phyloP scores from a whole-genome alignment of 2,797 vertebrate species.

The Galago senegalensis region DNA sequence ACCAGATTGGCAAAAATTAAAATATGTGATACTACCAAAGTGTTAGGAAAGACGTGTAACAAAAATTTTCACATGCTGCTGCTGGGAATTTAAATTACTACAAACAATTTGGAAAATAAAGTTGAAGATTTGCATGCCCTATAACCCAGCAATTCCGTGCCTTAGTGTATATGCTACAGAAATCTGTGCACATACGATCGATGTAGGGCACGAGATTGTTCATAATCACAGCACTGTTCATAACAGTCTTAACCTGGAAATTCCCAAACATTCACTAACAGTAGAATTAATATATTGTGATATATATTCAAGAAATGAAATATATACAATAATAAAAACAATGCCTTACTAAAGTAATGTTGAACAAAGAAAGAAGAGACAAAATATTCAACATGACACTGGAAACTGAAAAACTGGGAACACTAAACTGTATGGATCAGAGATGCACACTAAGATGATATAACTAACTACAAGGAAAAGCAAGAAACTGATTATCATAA shows the following conservation, averaged over 20 bases:
- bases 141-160: slow-evolving; percentile 5
- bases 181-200: background rate
- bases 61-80: slow-evolving; percentile 7
- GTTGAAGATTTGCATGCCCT: background rate
- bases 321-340: slow-evolving; percentile 18
- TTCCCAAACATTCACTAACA: background rate
- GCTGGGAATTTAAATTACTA: background rate
- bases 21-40: slow-evolving; percentile 25
- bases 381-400: slow-evolving; percentile 29
- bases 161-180: background rate
- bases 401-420: slow-evolving; percentile 32
- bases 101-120: slow-evolving; percentile 54
- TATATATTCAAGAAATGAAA: slow-evolving; percentile 4
- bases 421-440: background rate
- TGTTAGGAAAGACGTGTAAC: background rate
- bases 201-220: background rate
- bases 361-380: slow-evolving; percentile 46
- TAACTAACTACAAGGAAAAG: slow-evolving; percentile 16
- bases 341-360: slow-evolving; percentile 2
- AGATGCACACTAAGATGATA: slow-evolving; percentile 29
- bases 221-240: background rate
- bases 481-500: background rate
- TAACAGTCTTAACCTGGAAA: slow-evolving; percentile 25
- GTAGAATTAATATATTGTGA: background rate
- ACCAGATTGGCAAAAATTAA: slow-evolving; percentile 41